phyloP scores from a whole-genome alignment of 2,797 vertebrate species.

The Linurgus olivaceus region DNA sequence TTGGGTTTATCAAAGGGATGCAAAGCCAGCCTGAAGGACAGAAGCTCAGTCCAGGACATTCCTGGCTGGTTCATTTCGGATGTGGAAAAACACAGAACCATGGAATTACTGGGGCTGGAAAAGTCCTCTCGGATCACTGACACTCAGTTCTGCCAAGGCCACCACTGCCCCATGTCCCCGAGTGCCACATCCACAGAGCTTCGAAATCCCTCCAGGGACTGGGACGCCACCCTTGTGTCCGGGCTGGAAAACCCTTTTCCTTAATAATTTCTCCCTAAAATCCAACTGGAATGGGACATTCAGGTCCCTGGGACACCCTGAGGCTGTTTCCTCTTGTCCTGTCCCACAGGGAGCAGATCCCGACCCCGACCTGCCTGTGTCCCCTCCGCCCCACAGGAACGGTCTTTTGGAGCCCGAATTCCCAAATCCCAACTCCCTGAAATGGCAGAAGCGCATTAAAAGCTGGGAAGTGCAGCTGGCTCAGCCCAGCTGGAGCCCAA shows the following conservation, averaged over 20 bases:
- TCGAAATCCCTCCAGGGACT: not conserved
- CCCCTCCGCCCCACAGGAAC: not conserved
- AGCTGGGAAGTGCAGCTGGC: not conserved
- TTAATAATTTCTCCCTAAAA: rapidly evolving
- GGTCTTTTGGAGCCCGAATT: not conserved
- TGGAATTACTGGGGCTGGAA: not conserved
- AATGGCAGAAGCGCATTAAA: rapidly evolving
- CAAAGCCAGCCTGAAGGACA: not conserved
- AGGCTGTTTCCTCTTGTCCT: rapidly evolving
- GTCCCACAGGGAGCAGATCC: not conserved
- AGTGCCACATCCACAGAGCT: rapidly evolving
- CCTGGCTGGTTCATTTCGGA: not conserved
- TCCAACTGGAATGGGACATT: not conserved
- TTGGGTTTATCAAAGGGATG: not conserved
- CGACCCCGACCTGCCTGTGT: rapidly evolving
- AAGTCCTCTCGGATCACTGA: rapidly evolving
- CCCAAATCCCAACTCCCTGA: not conserved
- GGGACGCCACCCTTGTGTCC: not conserved
- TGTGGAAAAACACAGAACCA: not conserved
- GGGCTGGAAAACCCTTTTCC: rapidly evolving
- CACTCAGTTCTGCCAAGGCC: not conserved
- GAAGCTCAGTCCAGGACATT: not conserved
- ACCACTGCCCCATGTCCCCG: not conserved
- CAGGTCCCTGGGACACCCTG: rapidly evolving
- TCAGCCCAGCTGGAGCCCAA: not conserved